phyloP scores from a whole-genome alignment of 2,797 vertebrate genomes.

The Zenarchopterus dispar region DNA sequence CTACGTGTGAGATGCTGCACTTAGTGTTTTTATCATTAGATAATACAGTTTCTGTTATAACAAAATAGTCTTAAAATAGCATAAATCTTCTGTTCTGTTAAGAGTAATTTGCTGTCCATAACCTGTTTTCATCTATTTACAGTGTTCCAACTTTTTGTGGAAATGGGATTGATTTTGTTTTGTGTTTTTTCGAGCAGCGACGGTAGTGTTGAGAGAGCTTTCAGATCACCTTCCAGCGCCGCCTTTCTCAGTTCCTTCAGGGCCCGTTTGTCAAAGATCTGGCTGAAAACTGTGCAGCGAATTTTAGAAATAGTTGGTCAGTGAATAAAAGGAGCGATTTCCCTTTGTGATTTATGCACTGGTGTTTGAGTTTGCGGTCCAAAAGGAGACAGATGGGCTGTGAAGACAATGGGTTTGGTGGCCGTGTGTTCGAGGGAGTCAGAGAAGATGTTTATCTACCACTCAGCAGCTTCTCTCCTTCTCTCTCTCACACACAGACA shows the following conservation, averaged over 20 bases:
- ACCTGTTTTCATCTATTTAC: too few species aligned
- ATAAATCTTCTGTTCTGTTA: too few species aligned
- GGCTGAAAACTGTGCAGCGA: conserved; percentile 27
- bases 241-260: conserved; percentile 1
- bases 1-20: too few species aligned
- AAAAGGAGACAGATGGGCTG: conserved; percentile 61
- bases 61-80: too few species aligned
- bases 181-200: too few species aligned
- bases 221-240: conserved; percentile 1
- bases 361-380: conserved; percentile 56
- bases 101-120: too few species aligned
- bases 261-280: conserved; percentile 25
- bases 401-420: conserved; percentile 58
- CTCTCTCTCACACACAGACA: conserved; percentile 35
- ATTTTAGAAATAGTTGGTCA: conserved; percentile 29
- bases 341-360: conserved; percentile 49
- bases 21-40: too few species aligned
- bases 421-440: conserved; percentile 46
- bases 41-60: too few species aligned
- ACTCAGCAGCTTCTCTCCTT: conserved; percentile 37
- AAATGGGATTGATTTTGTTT: too few species aligned
- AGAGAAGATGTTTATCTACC: conserved; percentile 66
- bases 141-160: too few species aligned
- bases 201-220: background rate
- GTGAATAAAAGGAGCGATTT: conserved; percentile 43